Percentiles rank a stretch among this genome's conserved stretches.
Evolutionary conservation across 2,113 vertebrate species (phyloP).

Genomic region (Myxocyprinus asiaticus): DNA sequence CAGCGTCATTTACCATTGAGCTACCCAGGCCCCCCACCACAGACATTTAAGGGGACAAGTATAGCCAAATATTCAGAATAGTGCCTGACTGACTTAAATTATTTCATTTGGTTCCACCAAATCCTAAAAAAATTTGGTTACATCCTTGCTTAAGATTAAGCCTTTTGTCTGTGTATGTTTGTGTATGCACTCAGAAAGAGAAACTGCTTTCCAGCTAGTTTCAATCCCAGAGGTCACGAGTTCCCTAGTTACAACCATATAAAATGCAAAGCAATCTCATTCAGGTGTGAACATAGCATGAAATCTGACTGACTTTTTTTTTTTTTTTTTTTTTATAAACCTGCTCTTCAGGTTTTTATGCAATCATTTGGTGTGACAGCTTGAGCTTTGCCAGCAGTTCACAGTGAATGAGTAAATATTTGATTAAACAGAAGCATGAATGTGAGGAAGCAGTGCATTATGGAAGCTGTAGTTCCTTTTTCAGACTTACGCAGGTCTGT

Average conservation of each 20-base stretch:
- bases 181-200: neutral
- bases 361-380: neutral
- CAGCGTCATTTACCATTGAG: too few relatives aligned
- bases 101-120: too few relatives aligned
- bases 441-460: conserved; percentile 47
- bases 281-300: neutral
- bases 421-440: neutral
- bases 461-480: conserved; percentile 31
- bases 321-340: too few relatives aligned
- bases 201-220: conserved; percentile 1
- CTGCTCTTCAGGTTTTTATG: neutral
- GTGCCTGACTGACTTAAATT: too few relatives aligned
- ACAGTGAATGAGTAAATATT: conserved; percentile 21
- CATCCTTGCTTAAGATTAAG: too few relatives aligned
- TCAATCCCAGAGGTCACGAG: neutral
- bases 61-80: too few relatives aligned
- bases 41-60: too few relatives aligned
- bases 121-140: too few relatives aligned
- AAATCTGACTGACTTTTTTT: too few relatives aligned
- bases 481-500: conserved; percentile 83
- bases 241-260: neutral
- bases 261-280: neutral
- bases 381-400: neutral
- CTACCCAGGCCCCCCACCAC: too few relatives aligned
- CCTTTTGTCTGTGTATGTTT: too few relatives aligned